Conservation (phyloP, 2,797 vertebrate genomes). For the Clangula hyemalis region DNA sequence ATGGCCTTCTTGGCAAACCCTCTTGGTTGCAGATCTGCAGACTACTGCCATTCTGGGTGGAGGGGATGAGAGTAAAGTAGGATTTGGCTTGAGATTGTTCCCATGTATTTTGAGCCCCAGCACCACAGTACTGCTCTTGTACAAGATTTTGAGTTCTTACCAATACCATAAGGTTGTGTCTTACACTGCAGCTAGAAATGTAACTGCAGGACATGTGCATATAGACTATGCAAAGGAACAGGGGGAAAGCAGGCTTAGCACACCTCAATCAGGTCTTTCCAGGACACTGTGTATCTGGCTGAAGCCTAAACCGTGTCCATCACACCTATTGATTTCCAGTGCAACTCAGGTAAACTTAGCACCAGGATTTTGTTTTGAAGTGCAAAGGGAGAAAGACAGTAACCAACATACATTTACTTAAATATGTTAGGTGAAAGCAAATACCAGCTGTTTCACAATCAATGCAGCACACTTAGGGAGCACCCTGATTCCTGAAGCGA, state of each 20-base stretch:
- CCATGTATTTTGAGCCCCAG: background rate
- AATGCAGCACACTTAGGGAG: background rate
- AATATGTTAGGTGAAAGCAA: background rate
- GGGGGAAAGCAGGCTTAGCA: background rate
- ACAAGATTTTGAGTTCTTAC: background rate
- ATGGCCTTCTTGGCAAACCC: background rate
- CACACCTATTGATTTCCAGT: background rate
- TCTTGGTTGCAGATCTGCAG: background rate
- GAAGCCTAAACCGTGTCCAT: rapidly evolving
- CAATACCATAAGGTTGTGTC: background rate
- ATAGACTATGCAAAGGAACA: background rate
- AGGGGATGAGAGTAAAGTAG: background rate
- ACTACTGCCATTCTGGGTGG: background rate
- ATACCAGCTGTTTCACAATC: background rate
- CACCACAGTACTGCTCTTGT: background rate
- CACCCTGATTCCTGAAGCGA: background rate
- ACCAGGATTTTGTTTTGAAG: background rate
- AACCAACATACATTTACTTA: background rate
- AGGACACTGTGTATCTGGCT: background rate
- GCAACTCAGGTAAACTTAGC: constrained; percentile 8
- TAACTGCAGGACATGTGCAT: background rate
- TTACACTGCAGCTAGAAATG: background rate
- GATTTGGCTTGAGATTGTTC: background rate
- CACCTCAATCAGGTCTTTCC: background rate
- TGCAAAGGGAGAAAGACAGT: background rate